Conservation (phyloP, 1,140 invertebrate genomes). For the Drosophila murphyi region DNA sequence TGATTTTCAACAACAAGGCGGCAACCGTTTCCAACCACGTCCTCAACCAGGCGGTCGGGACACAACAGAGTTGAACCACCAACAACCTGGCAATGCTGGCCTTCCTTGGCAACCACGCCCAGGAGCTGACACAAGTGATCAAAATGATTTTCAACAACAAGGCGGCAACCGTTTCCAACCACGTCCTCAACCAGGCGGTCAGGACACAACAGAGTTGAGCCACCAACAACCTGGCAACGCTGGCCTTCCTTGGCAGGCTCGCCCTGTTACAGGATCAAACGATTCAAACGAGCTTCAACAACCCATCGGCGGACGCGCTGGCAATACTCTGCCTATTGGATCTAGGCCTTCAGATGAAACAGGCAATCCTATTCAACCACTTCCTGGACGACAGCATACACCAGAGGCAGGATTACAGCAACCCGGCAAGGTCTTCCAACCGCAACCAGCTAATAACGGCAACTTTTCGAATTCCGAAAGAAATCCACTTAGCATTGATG, state of each 20-base stretch:
- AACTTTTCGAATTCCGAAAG: not conserved
- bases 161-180: not conserved
- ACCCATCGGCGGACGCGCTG: too few species aligned
- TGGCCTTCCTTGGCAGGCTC: slow-evolving; percentile 31
- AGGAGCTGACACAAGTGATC: not conserved
- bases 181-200: not conserved
- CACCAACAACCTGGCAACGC: slow-evolving; percentile 1
- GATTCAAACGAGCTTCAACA: slow-evolving; percentile 9
- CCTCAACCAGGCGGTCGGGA: not conserved
- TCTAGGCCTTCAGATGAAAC: slow-evolving; percentile 13
- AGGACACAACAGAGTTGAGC: not conserved
- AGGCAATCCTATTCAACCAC: not conserved
- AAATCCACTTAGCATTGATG: slow-evolving; percentile 4
- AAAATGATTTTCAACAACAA: slow-evolving; percentile 10
- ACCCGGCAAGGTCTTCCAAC: slow-evolving; percentile 16
- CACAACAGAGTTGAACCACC: not conserved
- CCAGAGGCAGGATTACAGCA: not conserved
- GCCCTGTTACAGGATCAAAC: slow-evolving; percentile 1
- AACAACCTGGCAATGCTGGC: slow-evolving; percentile 3
- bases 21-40: not conserved
- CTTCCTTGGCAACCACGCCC: slow-evolving; percentile 42
- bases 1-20: slow-evolving; percentile 12
- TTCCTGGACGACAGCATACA: not conserved
- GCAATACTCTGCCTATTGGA: not conserved
- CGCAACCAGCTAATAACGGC: not conserved